These are phyloP conservation scores for Aphidius gifuensis DNA, from an alignment of 1,140 invertebrate genomes.

Conservation along the genomic window DNA sequence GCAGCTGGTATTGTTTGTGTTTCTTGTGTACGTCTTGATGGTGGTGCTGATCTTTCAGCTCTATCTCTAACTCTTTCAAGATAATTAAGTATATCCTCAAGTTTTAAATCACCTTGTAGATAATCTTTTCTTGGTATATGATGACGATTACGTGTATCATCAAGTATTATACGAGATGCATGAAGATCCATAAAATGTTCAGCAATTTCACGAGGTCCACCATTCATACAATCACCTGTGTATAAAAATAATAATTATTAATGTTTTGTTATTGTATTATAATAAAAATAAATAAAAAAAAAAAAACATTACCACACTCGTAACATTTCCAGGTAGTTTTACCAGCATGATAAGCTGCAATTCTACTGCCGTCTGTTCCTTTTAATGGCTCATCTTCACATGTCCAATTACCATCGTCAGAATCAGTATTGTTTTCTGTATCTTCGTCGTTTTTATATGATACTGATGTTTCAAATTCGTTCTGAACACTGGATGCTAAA, in stretches of 20 bases:
- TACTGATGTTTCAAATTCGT: slow-evolving; percentile 53
- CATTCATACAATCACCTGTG: slow-evolving; percentile 70
- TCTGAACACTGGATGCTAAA: slow-evolving; percentile 52
- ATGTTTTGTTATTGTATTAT: too few relatives aligned
- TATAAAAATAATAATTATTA: slow-evolving; percentile 7
- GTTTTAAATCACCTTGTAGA: slow-evolving; percentile 40
- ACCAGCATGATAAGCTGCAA: slow-evolving; percentile 49
- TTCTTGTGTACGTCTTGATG: slow-evolving; percentile 49
- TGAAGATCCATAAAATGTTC: slow-evolving; percentile 83
- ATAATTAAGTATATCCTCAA: slow-evolving; percentile 46
- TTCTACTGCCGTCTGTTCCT: slow-evolving; percentile 50
- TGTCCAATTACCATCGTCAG: slow-evolving; percentile 52
- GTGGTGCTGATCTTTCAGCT: slow-evolving; percentile 43
- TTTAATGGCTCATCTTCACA: slow-evolving; percentile 51
- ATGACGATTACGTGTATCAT: slow-evolving; percentile 49
- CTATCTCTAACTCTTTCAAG: slow-evolving; percentile 48
- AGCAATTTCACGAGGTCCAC: slow-evolving; percentile 69
- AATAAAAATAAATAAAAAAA: background rate
- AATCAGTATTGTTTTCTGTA: slow-evolving; percentile 45
- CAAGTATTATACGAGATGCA: slow-evolving; percentile 71
- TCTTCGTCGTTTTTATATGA: slow-evolving; percentile 52
- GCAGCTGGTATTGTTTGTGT: slow-evolving; percentile 50
- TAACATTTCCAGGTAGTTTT: slow-evolving; percentile 52
- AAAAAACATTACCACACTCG: slow-evolving; percentile 44
- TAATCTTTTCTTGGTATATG: slow-evolving; percentile 47